Evolutionary conservation across 2,888 invertebrate species (phyloP).

Genomic region (Onthophagus sagittarius): DNA sequence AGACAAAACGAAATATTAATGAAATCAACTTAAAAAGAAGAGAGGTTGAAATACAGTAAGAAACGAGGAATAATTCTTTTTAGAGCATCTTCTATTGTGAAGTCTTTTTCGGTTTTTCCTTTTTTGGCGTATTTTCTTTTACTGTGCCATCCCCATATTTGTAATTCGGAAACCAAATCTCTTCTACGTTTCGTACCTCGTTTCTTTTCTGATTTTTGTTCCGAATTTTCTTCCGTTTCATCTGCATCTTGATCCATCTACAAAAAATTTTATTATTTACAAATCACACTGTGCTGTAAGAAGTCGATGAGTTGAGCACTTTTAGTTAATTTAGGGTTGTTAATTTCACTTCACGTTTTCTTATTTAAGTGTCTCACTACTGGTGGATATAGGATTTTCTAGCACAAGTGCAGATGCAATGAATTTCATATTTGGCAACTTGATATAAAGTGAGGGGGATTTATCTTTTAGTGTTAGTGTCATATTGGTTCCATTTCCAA

Average conservation of each 20-base stretch:
- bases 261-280: slow-evolving; percentile 11
- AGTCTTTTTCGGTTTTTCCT: slow-evolving; percentile 56
- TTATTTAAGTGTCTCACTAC: too few species aligned
- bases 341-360: too few species aligned
- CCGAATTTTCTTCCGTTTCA: slow-evolving; percentile 41
- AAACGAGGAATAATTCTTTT: slow-evolving; percentile 62
- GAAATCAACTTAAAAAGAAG: background rate
- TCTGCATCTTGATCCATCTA: slow-evolving; percentile 44
- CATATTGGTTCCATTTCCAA: too few species aligned
- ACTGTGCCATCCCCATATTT: slow-evolving; percentile 76
- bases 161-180: slow-evolving; percentile 66
- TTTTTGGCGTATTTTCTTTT: slow-evolving; percentile 56
- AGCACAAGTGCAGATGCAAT: too few species aligned
- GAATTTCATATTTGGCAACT: too few species aligned
- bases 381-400: too few species aligned
- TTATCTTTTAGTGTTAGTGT: too few species aligned
- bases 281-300: too few species aligned
- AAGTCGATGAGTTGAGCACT: too few species aligned
- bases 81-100: slow-evolving; percentile 65
- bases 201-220: slow-evolving; percentile 37
- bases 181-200: slow-evolving; percentile 58
- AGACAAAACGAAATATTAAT: slow-evolving; percentile 21
- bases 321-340: too few species aligned
- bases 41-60: slow-evolving; percentile 47
- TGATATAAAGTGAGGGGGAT: too few species aligned